Conservation (phyloP, 1,140 invertebrate species). For the Orchesella cincta region DNA sequence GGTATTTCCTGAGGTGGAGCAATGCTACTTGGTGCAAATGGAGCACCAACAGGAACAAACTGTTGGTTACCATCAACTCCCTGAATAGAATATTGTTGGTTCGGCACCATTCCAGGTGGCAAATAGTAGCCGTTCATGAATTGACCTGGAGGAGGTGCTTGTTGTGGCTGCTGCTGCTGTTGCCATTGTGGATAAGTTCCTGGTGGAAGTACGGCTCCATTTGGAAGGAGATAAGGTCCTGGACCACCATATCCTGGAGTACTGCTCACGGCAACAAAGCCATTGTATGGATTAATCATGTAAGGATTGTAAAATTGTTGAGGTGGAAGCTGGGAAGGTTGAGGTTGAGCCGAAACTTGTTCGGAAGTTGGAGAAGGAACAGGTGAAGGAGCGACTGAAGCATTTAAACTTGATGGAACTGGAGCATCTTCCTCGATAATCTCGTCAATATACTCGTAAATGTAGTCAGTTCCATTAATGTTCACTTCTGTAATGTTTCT, state of each 20-base stretch:
- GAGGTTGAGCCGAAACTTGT: not conserved
- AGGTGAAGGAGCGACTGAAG: not conserved
- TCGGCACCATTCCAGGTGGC: not conserved
- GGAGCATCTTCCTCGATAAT: slow-evolving; percentile 10
- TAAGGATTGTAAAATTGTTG: slow-evolving; percentile 14
- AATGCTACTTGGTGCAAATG: not conserved
- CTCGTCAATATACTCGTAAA: slow-evolving; percentile 21
- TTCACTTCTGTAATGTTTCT: slow-evolving; percentile 10
- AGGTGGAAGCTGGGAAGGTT: not conserved
- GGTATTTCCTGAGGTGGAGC: not conserved
- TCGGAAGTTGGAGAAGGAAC: not conserved
- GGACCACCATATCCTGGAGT: not conserved
- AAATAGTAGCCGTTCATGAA: not conserved
- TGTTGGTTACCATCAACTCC: slow-evolving; percentile 8
- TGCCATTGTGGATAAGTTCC: not conserved
- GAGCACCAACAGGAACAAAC: slow-evolving; percentile 9
- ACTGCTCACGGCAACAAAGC: not conserved
- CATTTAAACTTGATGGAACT: not conserved
- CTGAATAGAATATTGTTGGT: not conserved
- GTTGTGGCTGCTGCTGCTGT: not conserved
- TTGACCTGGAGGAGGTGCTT: not conserved
- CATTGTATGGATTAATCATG: not conserved
- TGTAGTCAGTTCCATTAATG: slow-evolving; percentile 20
- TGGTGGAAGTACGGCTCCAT: no score
- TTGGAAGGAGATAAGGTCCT: not conserved